Evolutionary conservation across 2,888 invertebrate genomes (phyloP), one percentile per base, ranked within the genome.

Genomic region (Amiota mariae): DNA sequence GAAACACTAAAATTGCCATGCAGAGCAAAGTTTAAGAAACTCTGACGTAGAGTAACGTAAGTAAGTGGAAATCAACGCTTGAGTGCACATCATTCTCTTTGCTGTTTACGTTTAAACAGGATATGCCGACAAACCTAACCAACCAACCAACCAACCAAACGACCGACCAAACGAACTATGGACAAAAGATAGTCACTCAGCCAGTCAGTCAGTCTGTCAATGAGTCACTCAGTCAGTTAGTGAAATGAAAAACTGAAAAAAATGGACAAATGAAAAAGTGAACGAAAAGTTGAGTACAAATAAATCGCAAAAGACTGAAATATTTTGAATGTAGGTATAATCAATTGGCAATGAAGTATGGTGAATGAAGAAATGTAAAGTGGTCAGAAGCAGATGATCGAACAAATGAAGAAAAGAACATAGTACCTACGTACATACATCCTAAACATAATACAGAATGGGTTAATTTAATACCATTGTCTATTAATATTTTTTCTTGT

Each of bases 401-500:
- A 47, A 12, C 36, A 13, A 47, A 64, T 6, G 46, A 47, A 64
- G 47, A 15, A 49, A 0, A 48, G 18, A 47, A 9, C 48, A n/a
- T 10, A 46, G 48, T 8, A 20, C 13, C n/a, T n/a, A n/a, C n/a
- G n/a, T 12, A 15, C 6, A 54, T 12, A 15, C 6, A 54, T 15
- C 13, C n/a, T 54, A 9, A 15, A 15, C 54, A 15, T 20, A 13
- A 12, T 11, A n/a, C n/a, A 46, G 13, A 10, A 66, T 49, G 66
- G 51, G 67, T 68, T 68, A 51, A 68, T 68, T 68, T 68, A 54
- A 68, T 68, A 54, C 67, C 36, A 54, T 68, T 54, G 51, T 68
- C 51, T 68, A 66, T 68, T 54, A 68, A 54, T 68, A n/a, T 68
- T 51, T 11, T 24, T 13, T 10, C 48, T 15, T 49, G 20, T 51